Percentiles rank a stretch among this genome's conserved stretches.
phyloP scores from a whole-genome alignment of 2,888 invertebrate genomes.

The Spodoptera exigua region DNA sequence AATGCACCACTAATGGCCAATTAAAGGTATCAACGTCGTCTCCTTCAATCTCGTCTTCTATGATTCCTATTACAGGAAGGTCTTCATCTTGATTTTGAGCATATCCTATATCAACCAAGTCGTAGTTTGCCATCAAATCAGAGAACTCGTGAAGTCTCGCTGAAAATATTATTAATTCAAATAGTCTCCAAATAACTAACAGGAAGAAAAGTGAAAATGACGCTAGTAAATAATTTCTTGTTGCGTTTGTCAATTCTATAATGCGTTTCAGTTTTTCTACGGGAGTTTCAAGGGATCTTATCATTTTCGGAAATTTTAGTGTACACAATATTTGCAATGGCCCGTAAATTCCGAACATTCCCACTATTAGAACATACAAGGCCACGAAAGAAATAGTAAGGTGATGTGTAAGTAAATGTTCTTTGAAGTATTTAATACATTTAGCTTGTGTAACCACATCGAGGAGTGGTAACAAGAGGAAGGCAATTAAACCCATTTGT shows the following conservation, averaged over 20 bases:
- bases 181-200: constrained; percentile 70
- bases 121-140: constrained; percentile 74
- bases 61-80: background rate
- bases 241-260: constrained; percentile 71
- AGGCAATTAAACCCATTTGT: constrained; percentile 74
- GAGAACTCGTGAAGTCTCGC: constrained; percentile 79
- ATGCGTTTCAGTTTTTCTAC: constrained; percentile 66
- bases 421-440: constrained; percentile 56
- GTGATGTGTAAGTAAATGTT: constrained; percentile 29
- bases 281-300: constrained; percentile 54
- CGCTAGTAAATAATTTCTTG: constrained; percentile 75
- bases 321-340: constrained; percentile 68
- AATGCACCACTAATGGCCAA: constrained; percentile 69
- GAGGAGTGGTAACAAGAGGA: constrained; percentile 67
- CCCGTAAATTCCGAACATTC: constrained; percentile 66
- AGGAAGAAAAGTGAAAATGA: constrained; percentile 75
- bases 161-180: constrained; percentile 76
- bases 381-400: constrained; percentile 5
- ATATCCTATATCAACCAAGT: constrained; percentile 70
- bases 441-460: constrained; percentile 68
- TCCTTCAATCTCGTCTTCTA: constrained; percentile 44
- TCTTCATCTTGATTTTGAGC: constrained; percentile 48
- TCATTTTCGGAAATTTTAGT: constrained; percentile 49
- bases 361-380: constrained; percentile 61
- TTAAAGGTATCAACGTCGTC: constrained; percentile 52